Evolutionary conservation across 2,113 vertebrate genomes (phyloP).

Genomic region (Oreamnos americanus): DNA sequence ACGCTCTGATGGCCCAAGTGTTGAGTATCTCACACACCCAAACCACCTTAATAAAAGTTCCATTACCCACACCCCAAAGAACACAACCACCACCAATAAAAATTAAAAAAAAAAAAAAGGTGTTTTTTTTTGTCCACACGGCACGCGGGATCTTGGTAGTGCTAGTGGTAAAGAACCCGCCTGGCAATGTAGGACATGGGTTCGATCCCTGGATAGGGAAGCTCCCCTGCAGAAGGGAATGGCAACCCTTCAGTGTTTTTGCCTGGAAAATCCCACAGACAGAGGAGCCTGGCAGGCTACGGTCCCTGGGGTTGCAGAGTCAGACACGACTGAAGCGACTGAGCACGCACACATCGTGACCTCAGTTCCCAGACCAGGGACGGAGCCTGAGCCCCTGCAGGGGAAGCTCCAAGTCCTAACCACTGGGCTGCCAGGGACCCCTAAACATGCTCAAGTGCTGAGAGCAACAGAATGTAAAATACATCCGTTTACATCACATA

Average conservation of each 20-base stretch:
- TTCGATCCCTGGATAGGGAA: neutral
- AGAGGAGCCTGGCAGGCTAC: neutral
- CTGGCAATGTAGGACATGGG: neutral
- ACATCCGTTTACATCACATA: neutral
- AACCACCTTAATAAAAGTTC: slow-evolving; percentile 76
- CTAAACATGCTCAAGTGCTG: slow-evolving; percentile 27
- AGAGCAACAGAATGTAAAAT: neutral
- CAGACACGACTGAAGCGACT: neutral
- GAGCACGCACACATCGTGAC: neutral
- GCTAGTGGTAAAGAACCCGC: neutral
- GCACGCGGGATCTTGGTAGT: neutral
- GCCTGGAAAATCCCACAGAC: neutral
- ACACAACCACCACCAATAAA: slow-evolving; percentile 49
- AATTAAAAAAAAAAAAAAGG: neutral
- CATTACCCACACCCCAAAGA: slow-evolving; percentile 71
- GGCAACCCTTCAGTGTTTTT: neutral
- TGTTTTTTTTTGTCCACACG: neutral
- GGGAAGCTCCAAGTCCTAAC: neutral
- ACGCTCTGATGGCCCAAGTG: slow-evolving; percentile 61
- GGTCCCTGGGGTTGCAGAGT: neutral
- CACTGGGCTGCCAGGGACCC: neutral
- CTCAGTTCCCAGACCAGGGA: neutral
- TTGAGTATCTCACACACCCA: slow-evolving; percentile 60
- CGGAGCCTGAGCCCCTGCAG: neutral
- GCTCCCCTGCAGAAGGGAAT: neutral